Evolutionary conservation across 2,113 vertebrate genomes (phyloP), one percentile per base, ranked within the genome.

Genomic region (Phainopepla nitens): DNA sequence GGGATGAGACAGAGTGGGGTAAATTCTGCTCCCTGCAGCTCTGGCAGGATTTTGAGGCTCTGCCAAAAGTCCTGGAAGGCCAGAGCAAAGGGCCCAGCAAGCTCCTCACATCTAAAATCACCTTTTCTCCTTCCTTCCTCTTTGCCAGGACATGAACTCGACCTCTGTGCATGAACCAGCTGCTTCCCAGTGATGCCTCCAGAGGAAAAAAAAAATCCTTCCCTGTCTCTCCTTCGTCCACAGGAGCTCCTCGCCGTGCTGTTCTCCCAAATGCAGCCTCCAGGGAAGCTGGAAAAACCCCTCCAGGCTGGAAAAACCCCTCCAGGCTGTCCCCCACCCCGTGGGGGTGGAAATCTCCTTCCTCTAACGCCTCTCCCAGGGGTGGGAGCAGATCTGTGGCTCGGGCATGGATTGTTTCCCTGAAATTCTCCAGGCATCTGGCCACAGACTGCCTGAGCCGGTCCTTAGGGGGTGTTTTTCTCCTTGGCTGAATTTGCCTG

Each of bases 111-210:
- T 35, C 54, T 49, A 31, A 31, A 27, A 83, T 35, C 49, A 72
- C 15, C 13, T 87, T 81, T 58, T 62, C 42, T 61, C 31, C 18
- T 77, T 41, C 31, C 5, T 65, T 35, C 41, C 23, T 75, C 18
- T 36, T 36, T 66, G 27, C 70, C 61, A 68, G 82, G 56, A 23
- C 22, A 5, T 2, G 82, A 78, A 75, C 42, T 42, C 23, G 4
- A 53, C 29, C 3, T 0, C 70, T 53, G 54, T 5, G n/a, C 1
- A 0, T 7, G 21, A 84, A n/a, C 39, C 7, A 2, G 16, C 60
- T 62, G 47, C 47, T 93, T 82, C 76, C 61, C 66, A 45, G 29
- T 0, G 1, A 16, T 4, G 3, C 35, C 28, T 7, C 0, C 0
- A 54, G 42, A 25, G 78, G 39, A 7, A 65, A 44, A 7, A 65